Conservation (phyloP, 2,797 vertebrate species). For the Arnoldichthys spilopterus region DNA sequence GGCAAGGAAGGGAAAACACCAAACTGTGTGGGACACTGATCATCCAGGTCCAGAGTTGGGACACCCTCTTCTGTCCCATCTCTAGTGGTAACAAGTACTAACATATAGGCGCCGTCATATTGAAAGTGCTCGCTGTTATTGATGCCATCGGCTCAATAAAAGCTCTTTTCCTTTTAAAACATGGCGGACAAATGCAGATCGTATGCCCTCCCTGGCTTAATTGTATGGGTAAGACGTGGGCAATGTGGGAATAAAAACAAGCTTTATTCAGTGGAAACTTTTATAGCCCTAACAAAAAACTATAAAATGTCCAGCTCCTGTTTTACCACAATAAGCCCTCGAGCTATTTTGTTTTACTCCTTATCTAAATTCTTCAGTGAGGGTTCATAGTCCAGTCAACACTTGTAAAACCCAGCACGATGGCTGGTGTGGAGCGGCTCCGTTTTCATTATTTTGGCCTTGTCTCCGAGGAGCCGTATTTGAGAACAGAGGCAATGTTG, state of each 20-base stretch:
- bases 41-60: too few relatives aligned
- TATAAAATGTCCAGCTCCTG: conserved; percentile 24
- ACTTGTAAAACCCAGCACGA: conserved; percentile 38
- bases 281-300: conserved; percentile 43
- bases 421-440: conserved; percentile 17
- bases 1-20: too few relatives aligned
- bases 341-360: conserved; percentile 32
- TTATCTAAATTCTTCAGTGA: conserved; percentile 48
- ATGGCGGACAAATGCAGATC: conserved; percentile 40
- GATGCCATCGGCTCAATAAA: conserved; percentile 37
- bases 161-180: conserved; percentile 33
- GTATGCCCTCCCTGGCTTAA: conserved; percentile 24
- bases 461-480: conserved; percentile 30
- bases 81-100: neutral
- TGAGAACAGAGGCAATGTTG: conserved; percentile 44
- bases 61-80: too few relatives aligned
- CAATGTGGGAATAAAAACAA: conserved; percentile 48
- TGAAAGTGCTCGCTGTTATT: conserved; percentile 34
- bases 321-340: conserved; percentile 23
- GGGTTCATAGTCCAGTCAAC: conserved; percentile 32
- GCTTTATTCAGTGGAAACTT: conserved; percentile 48
- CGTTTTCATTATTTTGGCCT: conserved; percentile 31
- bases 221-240: conserved; percentile 5
- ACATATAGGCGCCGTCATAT: conserved; percentile 27
- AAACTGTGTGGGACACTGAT: too few relatives aligned